phyloP scores from a whole-genome alignment of 1,140 invertebrate genomes.

The Myzus persicae region DNA sequence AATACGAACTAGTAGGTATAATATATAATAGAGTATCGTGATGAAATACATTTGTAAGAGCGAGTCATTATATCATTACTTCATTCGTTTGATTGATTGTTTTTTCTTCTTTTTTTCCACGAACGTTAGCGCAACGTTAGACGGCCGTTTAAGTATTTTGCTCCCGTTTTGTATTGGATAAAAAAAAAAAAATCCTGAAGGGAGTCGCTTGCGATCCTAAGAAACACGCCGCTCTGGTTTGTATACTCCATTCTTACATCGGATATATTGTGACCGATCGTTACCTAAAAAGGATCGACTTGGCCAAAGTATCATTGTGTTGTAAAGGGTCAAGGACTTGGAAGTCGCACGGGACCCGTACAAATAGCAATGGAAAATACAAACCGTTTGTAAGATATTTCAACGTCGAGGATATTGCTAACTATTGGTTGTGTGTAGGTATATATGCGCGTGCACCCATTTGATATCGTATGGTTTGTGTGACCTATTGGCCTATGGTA shows the following conservation, averaged over 20 bases:
- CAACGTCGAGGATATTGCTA: background rate
- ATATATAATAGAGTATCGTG: background rate
- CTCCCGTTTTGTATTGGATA: background rate
- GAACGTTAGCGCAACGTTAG: background rate
- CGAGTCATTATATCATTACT: background rate
- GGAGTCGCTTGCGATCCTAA: background rate
- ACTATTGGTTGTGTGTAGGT: background rate
- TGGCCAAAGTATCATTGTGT: slow-evolving; percentile 3
- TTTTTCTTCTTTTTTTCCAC: background rate
- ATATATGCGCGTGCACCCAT: slow-evolving; percentile 11
- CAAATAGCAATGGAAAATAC: background rate
- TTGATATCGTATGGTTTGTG: background rate
- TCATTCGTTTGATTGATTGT: slow-evolving; percentile 27
- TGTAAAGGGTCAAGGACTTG: slow-evolving; percentile 43
- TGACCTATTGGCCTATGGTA: slow-evolving; percentile 11
- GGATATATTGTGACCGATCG: background rate
- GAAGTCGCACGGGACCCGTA: background rate
- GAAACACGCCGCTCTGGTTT: background rate
- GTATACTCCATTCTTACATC: background rate
- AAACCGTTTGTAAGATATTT: slow-evolving; percentile 2
- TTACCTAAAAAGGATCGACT: slow-evolving; percentile 54
- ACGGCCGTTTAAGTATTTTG: background rate
- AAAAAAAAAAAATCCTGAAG: background rate
- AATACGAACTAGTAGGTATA: background rate
- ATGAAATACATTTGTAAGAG: background rate